Evolutionary conservation across 2,888 invertebrate genomes (phyloP).

Genomic region (Pocota personata): DNA sequence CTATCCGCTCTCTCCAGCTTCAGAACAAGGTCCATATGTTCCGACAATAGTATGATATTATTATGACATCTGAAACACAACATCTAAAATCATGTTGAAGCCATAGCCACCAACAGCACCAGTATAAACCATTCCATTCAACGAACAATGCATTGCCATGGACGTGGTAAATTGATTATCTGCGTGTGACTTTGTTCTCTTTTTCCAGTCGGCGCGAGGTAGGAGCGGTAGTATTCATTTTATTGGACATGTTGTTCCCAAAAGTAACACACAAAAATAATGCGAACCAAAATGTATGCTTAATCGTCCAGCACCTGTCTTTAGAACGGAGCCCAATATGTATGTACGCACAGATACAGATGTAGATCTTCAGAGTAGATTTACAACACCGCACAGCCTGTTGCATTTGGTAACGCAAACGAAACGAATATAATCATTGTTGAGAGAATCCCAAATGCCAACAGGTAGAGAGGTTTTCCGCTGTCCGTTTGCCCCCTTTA

Average conservation of each 20-base stretch:
- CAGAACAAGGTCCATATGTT: background rate
- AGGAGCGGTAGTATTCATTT: slow-evolving; percentile 44
- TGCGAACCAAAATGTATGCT: slow-evolving; percentile 38
- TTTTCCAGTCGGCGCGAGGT: slow-evolving; percentile 2
- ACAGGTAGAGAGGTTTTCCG: slow-evolving; percentile 47
- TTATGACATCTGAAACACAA: slow-evolving; percentile 6
- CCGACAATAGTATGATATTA: background rate
- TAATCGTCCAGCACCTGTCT: slow-evolving; percentile 71
- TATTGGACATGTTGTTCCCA: slow-evolving; percentile 62
- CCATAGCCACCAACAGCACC: background rate
- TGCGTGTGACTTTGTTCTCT: slow-evolving; percentile 48
- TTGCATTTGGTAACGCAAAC: slow-evolving; percentile 60
- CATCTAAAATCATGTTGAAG: background rate
- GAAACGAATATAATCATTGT: slow-evolving; percentile 49
- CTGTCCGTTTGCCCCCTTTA: slow-evolving; percentile 19
- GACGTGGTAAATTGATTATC: slow-evolving; percentile 57
- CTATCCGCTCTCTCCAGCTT: too few species aligned
- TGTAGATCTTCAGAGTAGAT: slow-evolving; percentile 56
- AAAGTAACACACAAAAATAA: slow-evolving; percentile 30
- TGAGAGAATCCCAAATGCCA: slow-evolving; percentile 34
- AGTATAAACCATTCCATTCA: slow-evolving; percentile 3
- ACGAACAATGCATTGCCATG: slow-evolving; percentile 28
- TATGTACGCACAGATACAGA: slow-evolving; percentile 51
- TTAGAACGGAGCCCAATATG: slow-evolving; percentile 35
- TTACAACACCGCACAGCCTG: slow-evolving; percentile 62